These are phyloP conservation scores for Cerceris rybyensis DNA, from an alignment of 2,888 invertebrate species.

Conservation along the genomic window DNA sequence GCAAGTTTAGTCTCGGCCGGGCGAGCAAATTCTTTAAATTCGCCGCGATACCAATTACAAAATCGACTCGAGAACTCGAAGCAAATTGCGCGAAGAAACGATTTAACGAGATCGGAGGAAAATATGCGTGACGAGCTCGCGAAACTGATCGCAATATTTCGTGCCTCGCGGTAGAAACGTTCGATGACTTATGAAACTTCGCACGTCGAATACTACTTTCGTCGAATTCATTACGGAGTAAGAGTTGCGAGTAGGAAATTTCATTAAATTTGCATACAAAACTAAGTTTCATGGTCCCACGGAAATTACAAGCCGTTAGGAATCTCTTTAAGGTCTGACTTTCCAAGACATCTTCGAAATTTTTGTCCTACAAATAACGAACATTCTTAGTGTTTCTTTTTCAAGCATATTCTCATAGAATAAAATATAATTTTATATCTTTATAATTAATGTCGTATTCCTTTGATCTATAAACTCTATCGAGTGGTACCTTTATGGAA, in stretches of 20 bases:
- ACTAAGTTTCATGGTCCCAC: conserved; percentile 28
- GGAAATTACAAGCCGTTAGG: conserved; percentile 41
- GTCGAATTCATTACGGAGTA: conserved; percentile 3
- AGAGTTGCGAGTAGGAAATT: conserved; percentile 18
- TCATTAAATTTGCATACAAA: conserved; percentile 43
- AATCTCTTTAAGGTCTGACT: conserved; percentile 55
- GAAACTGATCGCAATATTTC: conserved; percentile 2
- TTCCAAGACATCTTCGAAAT: conserved; percentile 53
- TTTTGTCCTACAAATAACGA: conserved; percentile 52
- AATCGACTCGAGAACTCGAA: not conserved
- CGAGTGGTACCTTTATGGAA: too few relatives aligned
- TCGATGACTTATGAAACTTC: conserved; percentile 3
- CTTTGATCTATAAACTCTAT: too few relatives aligned
- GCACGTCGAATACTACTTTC: not conserved
- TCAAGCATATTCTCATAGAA: too few relatives aligned
- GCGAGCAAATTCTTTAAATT: too few relatives aligned
- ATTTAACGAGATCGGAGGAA: conserved; percentile 5
- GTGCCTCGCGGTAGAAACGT: not conserved
- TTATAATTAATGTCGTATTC: too few relatives aligned
- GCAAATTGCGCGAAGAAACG: not conserved
- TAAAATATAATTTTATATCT: too few relatives aligned
- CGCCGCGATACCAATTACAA: not conserved
- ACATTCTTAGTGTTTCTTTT: conserved; percentile 10
- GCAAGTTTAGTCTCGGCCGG: too few relatives aligned
- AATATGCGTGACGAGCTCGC: conserved; percentile 6